Evolutionary conservation across 2,888 invertebrate species (phyloP), one percentile per base, ranked within the genome.

Genomic region (Bhutanitis thaidina): DNA sequence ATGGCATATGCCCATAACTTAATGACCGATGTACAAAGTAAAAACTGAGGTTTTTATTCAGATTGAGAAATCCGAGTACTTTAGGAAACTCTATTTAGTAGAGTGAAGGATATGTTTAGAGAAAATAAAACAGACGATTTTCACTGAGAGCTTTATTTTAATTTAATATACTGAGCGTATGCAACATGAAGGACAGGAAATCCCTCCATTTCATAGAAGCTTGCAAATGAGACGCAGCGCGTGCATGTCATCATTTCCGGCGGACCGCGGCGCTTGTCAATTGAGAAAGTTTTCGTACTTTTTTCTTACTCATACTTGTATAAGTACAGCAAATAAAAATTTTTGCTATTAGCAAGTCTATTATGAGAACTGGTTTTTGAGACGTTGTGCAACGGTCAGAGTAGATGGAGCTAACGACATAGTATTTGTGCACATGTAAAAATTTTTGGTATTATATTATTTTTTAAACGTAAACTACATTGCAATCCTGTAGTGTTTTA

Each of bases 211-310:
- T 49, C 39, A 27, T 50, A 34, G 50, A 50, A 44, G 36, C 43
- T 43, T 50, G 50, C 16, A 45, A 49, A 45, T 45, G 35, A 40
- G 25, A 35, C 29, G 10, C n/a, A 13, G 25, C 41, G 39, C 34
- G 35, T 16, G 36, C 34, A 36, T 35, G 12, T 43, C 20, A 20
- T 32, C 25, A 15, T 39, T 32, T 35, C 44, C 43, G 43, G 15
- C 27, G 44, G 39, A 15, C 12, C 10, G n/a, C 40, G 49, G 39
- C 40, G 39, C 45, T 30, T 43, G 58, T 65, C 59, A 59, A 66
- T 64, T 63, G 61, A 59, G 68, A 67, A 70, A 70, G 69, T 60
- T 65, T 63, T 59, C 59, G 64, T 58, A 48, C 59, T 61, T 67
- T 60, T 65, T 64, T 64, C 64, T 63, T 27, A 20, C 14, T 27